A percentile compares a stretch with the other conserved stretches of the same genome.
phyloP scores from a whole-genome alignment of 2,797 vertebrate species.

The Sciaenops ocellatus region DNA sequence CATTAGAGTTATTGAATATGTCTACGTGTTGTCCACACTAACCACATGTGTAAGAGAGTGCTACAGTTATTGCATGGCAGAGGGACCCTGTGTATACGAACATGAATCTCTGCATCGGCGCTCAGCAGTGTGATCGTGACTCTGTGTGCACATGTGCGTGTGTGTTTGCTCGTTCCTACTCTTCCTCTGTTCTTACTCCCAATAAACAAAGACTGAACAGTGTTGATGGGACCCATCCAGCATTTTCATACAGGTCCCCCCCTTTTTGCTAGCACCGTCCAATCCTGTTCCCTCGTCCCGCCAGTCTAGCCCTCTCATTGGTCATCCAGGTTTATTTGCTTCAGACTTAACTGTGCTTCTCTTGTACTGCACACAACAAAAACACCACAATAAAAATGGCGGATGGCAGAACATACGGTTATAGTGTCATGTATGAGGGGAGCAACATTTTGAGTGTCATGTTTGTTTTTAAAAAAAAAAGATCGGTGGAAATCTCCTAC shows the following conservation, averaged over 20 bases:
- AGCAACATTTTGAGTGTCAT: slow-evolving; percentile 25
- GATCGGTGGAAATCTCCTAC: not conserved
- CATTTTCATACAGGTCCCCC: slow-evolving; percentile 63
- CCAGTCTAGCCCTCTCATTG: slow-evolving; percentile 33
- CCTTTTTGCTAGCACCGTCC: not conserved
- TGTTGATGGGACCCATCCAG: slow-evolving; percentile 57
- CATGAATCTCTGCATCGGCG: slow-evolving; percentile 53
- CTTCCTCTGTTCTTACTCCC: not conserved
- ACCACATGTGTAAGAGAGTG: slow-evolving; percentile 16
- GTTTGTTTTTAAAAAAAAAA: slow-evolving; percentile 19
- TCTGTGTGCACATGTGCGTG: not conserved
- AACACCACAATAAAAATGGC: slow-evolving; percentile 87
- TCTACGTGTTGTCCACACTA: slow-evolving; percentile 22
- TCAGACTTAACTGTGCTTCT: slow-evolving; percentile 86
- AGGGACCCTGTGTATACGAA: slow-evolving; percentile 48
- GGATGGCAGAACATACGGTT: slow-evolving; percentile 46
- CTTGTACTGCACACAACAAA: slow-evolving; percentile 88
- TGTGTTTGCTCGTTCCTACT: slow-evolving; percentile 5
- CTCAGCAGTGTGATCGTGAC: slow-evolving; percentile 40
- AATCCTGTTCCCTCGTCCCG: not conserved
- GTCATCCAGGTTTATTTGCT: slow-evolving; percentile 92
- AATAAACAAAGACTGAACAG: slow-evolving; percentile 21
- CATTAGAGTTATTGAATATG: slow-evolving; percentile 44
- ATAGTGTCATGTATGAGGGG: slow-evolving; percentile 31
- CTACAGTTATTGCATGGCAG: slow-evolving; percentile 63